Evolutionary conservation across 2,888 invertebrate species (phyloP).

Genomic region (Allygus modestus): DNA sequence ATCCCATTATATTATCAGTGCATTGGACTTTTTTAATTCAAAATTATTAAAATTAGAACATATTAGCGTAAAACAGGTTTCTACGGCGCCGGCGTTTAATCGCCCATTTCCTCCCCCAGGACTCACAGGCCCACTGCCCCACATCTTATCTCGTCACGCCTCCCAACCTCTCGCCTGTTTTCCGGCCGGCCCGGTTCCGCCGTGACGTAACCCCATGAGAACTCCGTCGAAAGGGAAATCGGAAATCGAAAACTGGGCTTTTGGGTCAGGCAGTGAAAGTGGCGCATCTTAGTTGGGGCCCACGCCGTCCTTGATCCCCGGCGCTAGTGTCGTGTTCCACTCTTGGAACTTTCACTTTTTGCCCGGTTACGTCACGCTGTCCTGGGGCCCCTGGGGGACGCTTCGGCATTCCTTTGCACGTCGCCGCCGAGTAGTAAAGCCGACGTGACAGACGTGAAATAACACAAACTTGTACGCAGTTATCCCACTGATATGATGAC

Average conservation of each 20-base stretch:
- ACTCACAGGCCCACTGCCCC: neutral
- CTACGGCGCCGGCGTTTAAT: too few relatives aligned
- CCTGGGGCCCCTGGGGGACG: constrained; percentile 14
- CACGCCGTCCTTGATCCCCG: constrained; percentile 44
- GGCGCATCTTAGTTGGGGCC: constrained; percentile 54
- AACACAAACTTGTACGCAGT: too few relatives aligned
- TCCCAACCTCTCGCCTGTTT: too few relatives aligned
- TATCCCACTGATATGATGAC: too few relatives aligned
- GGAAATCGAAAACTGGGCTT: constrained; percentile 55
- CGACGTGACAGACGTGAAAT: neutral
- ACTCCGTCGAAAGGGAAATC: constrained; percentile 58
- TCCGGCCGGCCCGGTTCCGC: constrained; percentile 44
- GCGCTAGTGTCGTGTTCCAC: constrained; percentile 53
- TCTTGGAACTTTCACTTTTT: constrained; percentile 53
- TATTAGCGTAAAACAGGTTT: too few relatives aligned
- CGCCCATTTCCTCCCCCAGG: neutral
- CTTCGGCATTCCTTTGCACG: neutral
- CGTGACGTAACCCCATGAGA: constrained; percentile 42
- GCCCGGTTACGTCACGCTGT: constrained; percentile 43
- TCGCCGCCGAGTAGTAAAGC: neutral
- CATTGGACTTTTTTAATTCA: too few relatives aligned
- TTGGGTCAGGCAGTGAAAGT: constrained; percentile 55
- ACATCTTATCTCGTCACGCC: constrained; percentile 18
- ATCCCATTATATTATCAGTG: too few relatives aligned
- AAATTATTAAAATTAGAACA: too few relatives aligned